Base-by-base conservation (phyloP, 2,888 invertebrate genomes). In the Drosophila falleni region DNA sequence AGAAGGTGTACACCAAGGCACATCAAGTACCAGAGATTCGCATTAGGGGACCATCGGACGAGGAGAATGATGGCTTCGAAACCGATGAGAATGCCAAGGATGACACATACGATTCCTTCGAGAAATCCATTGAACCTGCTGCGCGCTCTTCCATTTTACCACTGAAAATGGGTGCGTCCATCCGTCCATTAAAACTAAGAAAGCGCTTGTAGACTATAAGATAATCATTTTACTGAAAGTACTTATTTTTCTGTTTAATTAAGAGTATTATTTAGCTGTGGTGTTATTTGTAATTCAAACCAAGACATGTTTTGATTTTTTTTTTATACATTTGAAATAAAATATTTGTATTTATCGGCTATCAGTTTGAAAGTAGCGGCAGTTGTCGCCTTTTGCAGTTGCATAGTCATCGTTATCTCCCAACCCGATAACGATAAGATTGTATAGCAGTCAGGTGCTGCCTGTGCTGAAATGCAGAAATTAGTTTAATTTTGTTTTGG, bases 1-100 rank as follows among this genome's bases (percentile, higher is more conserved):
- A 87, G 47, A 91, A 90, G 33, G 51, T 15, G 37, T 79, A 80
- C 19, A 74, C 81, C 16, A 90, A 83, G 39, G 72, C 81, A 19
- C 19, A 19, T 1, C 64, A 81, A n/a, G 5, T 23, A 9, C 31
- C 54, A 26, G 11, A 60, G 19, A 50, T 49, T 15, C 6, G 6
- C 2, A 5, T 58, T 26, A n/a, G 47, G 8, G 13, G 50, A 49
- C 19, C 61, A 4, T 35, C 49, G 9, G 46, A 23, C 10, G 69
- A 44, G 1, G 59, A 74, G 10, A 33, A 54, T 9, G 70, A 54
- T 42, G 69, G 75, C n/a, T 53, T 23, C 29, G 16, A n/a, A 1
- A 58, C 29, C 3, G 54, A 54, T 37, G 59, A 69, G 3, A 44
- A 37, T 19, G 8, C 53, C 11, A 59, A 59, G 5, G 63, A 78